Evolutionary conservation across 2,113 vertebrate species (phyloP).

Genomic region (Stigmatopora argus): DNA sequence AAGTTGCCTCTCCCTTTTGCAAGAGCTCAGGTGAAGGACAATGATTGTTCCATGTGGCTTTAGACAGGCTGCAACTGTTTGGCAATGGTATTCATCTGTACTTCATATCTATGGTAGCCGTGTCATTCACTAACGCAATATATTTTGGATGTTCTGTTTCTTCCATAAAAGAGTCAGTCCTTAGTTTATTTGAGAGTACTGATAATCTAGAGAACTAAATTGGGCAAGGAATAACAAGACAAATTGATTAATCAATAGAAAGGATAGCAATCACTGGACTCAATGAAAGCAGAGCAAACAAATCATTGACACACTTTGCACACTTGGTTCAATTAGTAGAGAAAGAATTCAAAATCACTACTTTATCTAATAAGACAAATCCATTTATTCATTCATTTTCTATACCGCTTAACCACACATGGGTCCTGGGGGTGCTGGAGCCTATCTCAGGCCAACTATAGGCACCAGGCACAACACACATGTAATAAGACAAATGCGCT

Average conservation of each 20-base stretch:
- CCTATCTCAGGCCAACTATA: too few species aligned
- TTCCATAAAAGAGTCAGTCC: not conserved
- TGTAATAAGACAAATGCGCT: conserved; percentile 46
- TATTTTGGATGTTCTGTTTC: not conserved
- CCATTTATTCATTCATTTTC: too few species aligned
- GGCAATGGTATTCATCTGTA: not conserved
- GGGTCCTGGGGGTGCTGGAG: too few species aligned
- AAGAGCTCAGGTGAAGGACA: conserved; percentile 19
- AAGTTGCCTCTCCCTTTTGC: conserved; percentile 21
- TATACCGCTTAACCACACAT: too few species aligned
- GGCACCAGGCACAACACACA: too few species aligned
- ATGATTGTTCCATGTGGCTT: not conserved
- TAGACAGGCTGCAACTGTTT: not conserved
- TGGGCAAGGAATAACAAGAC: not conserved
- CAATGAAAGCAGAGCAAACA: conserved; percentile 16
- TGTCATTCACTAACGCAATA: not conserved
- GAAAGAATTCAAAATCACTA: conserved; percentile 46
- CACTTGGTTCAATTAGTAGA: conserved; percentile 35
- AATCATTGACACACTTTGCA: conserved; percentile 24
- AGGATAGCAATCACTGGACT: conserved; percentile 1
- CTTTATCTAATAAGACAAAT: conserved; percentile 47
- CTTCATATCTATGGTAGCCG: not conserved
- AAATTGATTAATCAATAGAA: conserved; percentile 15
- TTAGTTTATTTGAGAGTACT: not conserved
- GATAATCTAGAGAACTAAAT: conserved; percentile 11